Percentiles rank a stretch among this genome's conserved stretches.
Evolutionary conservation across 2,888 invertebrate species (phyloP).

Genomic region (Netelia fuscicornis): DNA sequence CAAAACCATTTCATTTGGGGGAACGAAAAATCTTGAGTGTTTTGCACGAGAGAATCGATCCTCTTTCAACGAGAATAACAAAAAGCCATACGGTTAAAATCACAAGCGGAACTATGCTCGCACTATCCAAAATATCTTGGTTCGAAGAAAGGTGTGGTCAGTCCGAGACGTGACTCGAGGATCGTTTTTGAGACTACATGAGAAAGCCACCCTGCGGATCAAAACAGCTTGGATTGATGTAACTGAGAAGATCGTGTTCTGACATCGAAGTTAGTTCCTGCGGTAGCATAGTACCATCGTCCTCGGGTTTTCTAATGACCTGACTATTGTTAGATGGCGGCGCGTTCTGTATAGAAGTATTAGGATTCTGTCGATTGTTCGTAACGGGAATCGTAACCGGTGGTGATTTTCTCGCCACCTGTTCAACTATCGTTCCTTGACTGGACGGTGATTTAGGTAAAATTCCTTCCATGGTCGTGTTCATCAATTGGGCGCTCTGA

Average conservation of each 20-base stretch:
- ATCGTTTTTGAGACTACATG: constrained; percentile 76
- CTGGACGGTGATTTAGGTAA: constrained; percentile 81
- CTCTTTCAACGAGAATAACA: background rate
- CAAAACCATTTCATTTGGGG: background rate
- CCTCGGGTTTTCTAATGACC: constrained; percentile 85
- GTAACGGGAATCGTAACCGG: constrained; percentile 75
- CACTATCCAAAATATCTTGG: background rate
- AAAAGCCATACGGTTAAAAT: constrained; percentile 1
- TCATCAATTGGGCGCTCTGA: constrained; percentile 83
- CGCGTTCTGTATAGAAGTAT: constrained; percentile 86
- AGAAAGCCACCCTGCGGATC: constrained; percentile 86
- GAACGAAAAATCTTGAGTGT: background rate
- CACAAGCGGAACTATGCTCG: background rate
- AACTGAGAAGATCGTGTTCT: constrained; percentile 94
- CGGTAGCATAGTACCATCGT: constrained; percentile 86
- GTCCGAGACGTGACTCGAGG: background rate
- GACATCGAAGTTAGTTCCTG: constrained; percentile 93
- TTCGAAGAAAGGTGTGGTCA: background rate
- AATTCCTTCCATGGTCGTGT: constrained; percentile 82
- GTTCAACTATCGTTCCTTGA: constrained; percentile 79
- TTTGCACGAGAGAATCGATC: background rate
- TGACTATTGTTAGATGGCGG: constrained; percentile 85
- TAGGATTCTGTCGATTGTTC: constrained; percentile 85
- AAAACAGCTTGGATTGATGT: constrained; percentile 95
- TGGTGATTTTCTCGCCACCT: constrained; percentile 81